Evolutionary conservation across 2,797 vertebrate species (phyloP).

Genomic region (Phaenicophaeus curvirostris): DNA sequence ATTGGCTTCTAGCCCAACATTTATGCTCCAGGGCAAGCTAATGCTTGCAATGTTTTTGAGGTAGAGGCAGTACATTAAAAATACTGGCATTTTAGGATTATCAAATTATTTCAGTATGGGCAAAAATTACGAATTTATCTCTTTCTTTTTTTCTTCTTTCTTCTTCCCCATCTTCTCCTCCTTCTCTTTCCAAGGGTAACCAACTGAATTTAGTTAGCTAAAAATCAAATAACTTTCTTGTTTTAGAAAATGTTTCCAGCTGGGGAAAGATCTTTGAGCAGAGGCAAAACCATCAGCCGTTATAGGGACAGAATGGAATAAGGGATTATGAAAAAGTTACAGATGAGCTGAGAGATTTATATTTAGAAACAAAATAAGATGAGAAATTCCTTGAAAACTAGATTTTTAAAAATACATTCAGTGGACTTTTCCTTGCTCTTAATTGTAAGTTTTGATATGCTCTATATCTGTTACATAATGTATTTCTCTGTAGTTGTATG

Average conservation of each 20-base stretch:
- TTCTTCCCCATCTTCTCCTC: background rate
- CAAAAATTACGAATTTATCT: background rate
- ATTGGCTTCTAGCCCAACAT: conserved; percentile 29
- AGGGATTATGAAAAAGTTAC: conserved; percentile 5
- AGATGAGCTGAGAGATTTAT: background rate
- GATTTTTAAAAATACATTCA: background rate
- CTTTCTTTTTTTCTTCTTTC: background rate
- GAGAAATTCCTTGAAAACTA: background rate
- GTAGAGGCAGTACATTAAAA: background rate
- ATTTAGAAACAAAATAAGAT: conserved; percentile 16
- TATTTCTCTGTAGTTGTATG: background rate
- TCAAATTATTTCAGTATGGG: background rate
- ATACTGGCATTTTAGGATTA: background rate
- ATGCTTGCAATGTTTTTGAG: background rate
- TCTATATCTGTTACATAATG: background rate
- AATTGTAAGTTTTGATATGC: background rate
- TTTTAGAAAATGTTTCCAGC: conserved; percentile 48
- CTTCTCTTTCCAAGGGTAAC: background rate
- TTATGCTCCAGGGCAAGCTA: background rate
- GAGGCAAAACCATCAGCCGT: background rate
- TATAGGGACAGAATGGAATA: background rate
- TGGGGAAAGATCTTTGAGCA: conserved; percentile 29
- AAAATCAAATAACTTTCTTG: background rate
- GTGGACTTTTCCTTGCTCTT: background rate
- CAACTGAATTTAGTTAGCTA: background rate